phyloP scores from a whole-genome alignment of 2,888 invertebrate species.

The Himalopsyche japonica region DNA sequence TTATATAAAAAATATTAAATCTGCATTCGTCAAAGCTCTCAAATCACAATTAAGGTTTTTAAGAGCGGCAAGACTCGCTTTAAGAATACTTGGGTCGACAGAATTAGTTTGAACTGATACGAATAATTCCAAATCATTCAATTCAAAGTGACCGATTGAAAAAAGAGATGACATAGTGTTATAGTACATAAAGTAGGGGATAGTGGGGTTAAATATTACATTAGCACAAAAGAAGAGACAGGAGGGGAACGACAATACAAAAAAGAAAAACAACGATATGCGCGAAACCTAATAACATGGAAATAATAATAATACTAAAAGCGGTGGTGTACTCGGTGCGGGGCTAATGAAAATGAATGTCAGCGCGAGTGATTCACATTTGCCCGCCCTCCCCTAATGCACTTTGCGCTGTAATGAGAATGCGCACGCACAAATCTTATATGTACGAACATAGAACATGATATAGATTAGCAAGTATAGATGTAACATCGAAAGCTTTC shows the following conservation, averaged over 20 bases:
- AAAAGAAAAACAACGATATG: not conserved
- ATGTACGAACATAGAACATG: not conserved
- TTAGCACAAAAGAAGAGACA: not conserved
- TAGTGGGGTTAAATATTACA: not conserved
- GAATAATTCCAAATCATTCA: no score
- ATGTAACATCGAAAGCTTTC: no score
- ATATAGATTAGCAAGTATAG: no score
- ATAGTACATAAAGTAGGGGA: not conserved
- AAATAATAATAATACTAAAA: slow-evolving; percentile 34
- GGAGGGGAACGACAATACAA: not conserved
- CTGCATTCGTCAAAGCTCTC: no score
- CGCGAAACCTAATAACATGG: slow-evolving; percentile 28
- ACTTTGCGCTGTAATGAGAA: not conserved
- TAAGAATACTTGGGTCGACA: no score
- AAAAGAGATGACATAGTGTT: no score
- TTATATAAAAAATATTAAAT: no score
- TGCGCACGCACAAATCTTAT: not conserved
- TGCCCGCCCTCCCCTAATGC: not conserved
- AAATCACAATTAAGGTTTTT: no score
- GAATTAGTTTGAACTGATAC: no score
- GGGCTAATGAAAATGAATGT: slow-evolving; percentile 38
- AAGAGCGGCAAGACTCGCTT: no score
- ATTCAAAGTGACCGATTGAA: no score
- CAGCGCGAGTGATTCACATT: slow-evolving; percentile 31
- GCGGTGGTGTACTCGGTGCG: slow-evolving; percentile 13